Conservation (phyloP, 2,797 vertebrate genomes). For the Poeciliopsis paucimaculata region DNA sequence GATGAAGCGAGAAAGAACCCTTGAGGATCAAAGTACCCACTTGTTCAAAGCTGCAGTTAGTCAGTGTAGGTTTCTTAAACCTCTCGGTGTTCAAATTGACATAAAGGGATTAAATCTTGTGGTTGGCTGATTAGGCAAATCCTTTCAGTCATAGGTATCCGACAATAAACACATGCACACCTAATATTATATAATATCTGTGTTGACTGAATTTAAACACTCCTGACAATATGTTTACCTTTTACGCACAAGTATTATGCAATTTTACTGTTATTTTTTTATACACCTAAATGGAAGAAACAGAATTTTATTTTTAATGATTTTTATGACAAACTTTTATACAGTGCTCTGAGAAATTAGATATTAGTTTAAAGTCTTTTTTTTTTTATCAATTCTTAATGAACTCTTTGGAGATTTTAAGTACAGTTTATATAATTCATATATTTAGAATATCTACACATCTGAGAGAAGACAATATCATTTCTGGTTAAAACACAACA, state of each 20-base stretch:
- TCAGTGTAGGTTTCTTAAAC: background rate
- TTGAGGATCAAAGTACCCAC: background rate
- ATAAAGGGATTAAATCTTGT: background rate
- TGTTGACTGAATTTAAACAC: background rate
- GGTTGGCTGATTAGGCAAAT: background rate
- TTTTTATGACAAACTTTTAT: background rate
- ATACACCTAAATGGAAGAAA: background rate
- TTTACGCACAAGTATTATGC: background rate
- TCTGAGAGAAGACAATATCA: conserved; percentile 40
- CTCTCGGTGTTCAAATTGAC: background rate
- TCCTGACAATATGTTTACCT: background rate
- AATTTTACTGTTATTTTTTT: background rate
- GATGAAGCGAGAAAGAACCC: background rate
- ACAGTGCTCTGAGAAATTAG: background rate
- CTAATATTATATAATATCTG: background rate
- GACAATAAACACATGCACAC: background rate
- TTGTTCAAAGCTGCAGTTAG: conserved; percentile 8
- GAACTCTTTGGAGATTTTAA: conserved; percentile 14
- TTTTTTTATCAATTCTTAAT: background rate
- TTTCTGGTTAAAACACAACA: conserved; percentile 45
- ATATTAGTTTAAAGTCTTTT: background rate
- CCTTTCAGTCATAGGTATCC: background rate
- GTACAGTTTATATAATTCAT: conserved; percentile 5
- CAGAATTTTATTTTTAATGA: background rate
- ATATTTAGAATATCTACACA: conserved; percentile 46